A percentile compares a stretch with the other conserved stretches of the same genome.
phyloP scores from a whole-genome alignment of 2,113 vertebrate species.

The Pogonocichla stellata region DNA sequence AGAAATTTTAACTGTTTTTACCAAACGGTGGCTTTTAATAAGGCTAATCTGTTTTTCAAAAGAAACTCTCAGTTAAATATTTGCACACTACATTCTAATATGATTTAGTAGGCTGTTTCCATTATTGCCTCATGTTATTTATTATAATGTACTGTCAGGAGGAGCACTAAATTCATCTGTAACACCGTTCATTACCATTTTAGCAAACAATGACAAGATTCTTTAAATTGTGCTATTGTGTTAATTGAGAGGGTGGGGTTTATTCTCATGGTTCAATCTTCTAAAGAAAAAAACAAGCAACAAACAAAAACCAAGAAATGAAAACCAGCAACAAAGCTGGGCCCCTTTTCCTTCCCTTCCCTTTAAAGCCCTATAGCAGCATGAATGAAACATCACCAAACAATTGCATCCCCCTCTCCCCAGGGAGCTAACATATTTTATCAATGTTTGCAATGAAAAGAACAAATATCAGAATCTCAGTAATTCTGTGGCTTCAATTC shows the following conservation, averaged over 20 bases:
- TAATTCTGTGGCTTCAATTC: neutral
- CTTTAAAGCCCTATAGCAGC: conserved; percentile 7
- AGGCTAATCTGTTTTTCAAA: neutral
- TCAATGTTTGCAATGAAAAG: neutral
- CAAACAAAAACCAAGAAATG: neutral
- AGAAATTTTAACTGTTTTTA: neutral
- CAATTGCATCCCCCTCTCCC: conserved; percentile 5
- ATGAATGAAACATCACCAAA: conserved; percentile 55
- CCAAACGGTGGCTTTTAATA: neutral
- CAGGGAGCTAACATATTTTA: conserved; percentile 29
- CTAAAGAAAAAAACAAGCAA: neutral
- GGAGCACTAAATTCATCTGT: neutral
- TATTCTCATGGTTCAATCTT: neutral
- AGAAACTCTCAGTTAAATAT: neutral
- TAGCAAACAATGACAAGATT: neutral
- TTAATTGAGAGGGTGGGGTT: neutral
- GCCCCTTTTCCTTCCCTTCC: neutral
- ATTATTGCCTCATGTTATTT: conserved; percentile 26
- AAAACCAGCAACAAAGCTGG: neutral
- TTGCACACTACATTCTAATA: neutral
- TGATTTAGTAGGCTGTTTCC: neutral
- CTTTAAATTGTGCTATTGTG: neutral
- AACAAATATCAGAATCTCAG: neutral
- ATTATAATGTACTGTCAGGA: neutral
- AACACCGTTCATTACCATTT: neutral